A percentile compares a stretch with the other conserved stretches of the same genome.
Conservation (phyloP, 2,888 invertebrate genomes). For the Lycophotia porphyrea region DNA sequence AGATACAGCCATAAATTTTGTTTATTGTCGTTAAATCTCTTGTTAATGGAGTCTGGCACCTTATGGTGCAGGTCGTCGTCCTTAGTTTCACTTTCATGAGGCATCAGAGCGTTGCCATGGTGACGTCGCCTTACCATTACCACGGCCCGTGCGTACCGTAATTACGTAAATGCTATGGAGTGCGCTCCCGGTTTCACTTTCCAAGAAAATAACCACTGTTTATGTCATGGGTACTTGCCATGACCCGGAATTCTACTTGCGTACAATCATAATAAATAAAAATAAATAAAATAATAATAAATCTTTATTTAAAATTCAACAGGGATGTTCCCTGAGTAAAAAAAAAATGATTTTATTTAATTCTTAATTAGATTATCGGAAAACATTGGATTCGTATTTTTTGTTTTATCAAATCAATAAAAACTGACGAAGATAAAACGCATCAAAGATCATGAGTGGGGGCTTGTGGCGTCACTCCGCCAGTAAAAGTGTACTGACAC, state of each 20-base stretch:
- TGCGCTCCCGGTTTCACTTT: conserved; percentile 78
- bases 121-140: conserved; percentile 62
- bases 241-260: not conserved
- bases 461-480: no score
- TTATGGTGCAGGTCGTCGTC: conserved; percentile 69
- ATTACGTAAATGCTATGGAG: conserved; percentile 78
- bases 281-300: no score
- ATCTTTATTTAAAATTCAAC: no score
- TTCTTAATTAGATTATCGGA: no score
- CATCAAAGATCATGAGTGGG: no score
- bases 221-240: not conserved
- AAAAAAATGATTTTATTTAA: no score
- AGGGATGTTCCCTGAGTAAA: no score
- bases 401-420: no score
- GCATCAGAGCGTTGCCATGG: conserved; percentile 83
- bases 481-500: no score
- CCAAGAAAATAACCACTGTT: conserved; percentile 62
- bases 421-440: no score
- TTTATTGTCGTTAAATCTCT: conserved; percentile 11
- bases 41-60: conserved; percentile 11
- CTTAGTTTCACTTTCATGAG: conserved; percentile 82
- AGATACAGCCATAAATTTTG: not conserved
- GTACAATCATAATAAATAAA: no score
- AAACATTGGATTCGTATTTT: no score
- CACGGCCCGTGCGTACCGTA: conserved; percentile 75